Evolutionary conservation across 2,113 vertebrate genomes (phyloP), one percentile per base, ranked within the genome.

Genomic region (Ictidomys tridecemlineatus): DNA sequence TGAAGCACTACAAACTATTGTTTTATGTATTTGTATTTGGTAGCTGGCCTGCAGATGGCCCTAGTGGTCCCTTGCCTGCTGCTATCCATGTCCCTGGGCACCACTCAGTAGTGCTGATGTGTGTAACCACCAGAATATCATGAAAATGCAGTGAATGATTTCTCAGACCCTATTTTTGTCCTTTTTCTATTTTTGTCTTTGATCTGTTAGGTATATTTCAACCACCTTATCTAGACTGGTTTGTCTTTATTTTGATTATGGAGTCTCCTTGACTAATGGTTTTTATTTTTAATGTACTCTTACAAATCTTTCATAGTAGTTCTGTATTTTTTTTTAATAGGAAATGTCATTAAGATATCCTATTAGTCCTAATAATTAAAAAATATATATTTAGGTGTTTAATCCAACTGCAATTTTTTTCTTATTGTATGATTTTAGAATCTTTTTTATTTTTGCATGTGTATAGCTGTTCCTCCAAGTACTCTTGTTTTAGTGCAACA

Each of bases 201-300:
- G 51, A 83, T 83, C 22, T 56, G 20, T 61, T 63, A 24, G 1
- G 13, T 32, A 28, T 82, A 42, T 84, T 77, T 77, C 51, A 88
- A 7, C 42, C 63, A 20, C 53, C 70, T 94, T 74, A 48, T 45
- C 48, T 65, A 72, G 26, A n/a, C 61, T 87, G 34, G 5, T 94
- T 91, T 86, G 53, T 86, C 34, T 85, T 74, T 85, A 28, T 80
- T 92, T 82, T 91, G 34, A 89, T 72, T 85, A 78, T 85, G 37
- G 13, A 65, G 8, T 90, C 32, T 88, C 26, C 12, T 32, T 79
- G 67, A 89, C 85, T 89, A 87, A 83, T 88, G 10, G 3, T 69
- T 85, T 69, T 24, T 86, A 37, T 86, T 86, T 86, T 70, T 53
- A 70, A 37, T 70, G 20, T 53, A 70, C 12, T 89, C 14, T 85